Evolutionary conservation across 2,888 invertebrate species (phyloP), one percentile per base, ranked within the genome.

Genomic region (Gastrophysa polygoni): DNA sequence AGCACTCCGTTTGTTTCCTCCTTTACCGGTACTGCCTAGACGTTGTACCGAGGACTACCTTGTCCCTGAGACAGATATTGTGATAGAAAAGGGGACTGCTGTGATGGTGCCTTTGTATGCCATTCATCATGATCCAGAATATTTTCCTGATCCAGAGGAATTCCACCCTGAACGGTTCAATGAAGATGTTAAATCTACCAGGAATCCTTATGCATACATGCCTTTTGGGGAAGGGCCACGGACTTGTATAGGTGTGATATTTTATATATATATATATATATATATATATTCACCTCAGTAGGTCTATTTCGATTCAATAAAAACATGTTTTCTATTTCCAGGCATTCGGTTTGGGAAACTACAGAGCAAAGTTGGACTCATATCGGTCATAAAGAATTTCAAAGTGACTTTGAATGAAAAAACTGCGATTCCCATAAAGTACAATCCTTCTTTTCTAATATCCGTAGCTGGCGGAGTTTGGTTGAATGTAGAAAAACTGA

Each of bases 1-100:
- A 63, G 71, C 72, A 10, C 63, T 75, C 21, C 58, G 75, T 20
- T 63, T 67, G 50, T 70, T 73, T 47, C 70, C 74, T 8, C 67
- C 71, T 1, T 47, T 71, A 18, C 61, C 69, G 6, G 50, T 64
- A 2, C 28, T 70, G 7, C 63, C 61, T 10, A 65, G 75, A 34
- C 62, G 51, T 32, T 75, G 74, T 32, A 73, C 24, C 24, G 24
- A 24, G 24, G 24, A 24, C 24, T 24, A 24, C 24, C 24, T 5
- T 24, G 24, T 68, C n/a, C 68, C 68, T 21, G 61, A 51, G 29
- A 46, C 56, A 10, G 47, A 68, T 54, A 8, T 63, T 1, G 48
- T 60, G 1, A 59, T 68, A 7, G 60, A 62, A 24, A 64, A 68
- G 43, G 68, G 66, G 1, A 57, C 48, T 0, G 43, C n/a, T 28